Evolutionary conservation across 1,140 invertebrate genomes (phyloP).

Genomic region (Diorhabda carinulata): DNA sequence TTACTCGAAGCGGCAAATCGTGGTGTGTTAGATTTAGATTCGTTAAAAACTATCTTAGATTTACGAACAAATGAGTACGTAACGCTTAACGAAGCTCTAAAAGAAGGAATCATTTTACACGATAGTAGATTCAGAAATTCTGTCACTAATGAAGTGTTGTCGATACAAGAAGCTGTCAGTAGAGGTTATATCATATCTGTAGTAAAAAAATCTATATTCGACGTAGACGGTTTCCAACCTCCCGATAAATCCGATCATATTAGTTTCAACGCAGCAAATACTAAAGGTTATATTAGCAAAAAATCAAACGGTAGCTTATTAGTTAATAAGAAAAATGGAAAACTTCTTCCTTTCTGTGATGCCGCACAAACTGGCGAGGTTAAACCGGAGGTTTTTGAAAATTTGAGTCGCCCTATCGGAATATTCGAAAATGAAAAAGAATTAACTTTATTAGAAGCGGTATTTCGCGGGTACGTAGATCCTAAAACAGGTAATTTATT

Average conservation of each 20-base stretch:
- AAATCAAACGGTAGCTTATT: slow-evolving; percentile 69
- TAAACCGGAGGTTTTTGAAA: slow-evolving; percentile 75
- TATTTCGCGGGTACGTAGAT: slow-evolving; percentile 77
- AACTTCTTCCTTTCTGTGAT: slow-evolving; percentile 67
- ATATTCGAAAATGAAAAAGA: slow-evolving; percentile 71
- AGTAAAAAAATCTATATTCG: slow-evolving; percentile 82
- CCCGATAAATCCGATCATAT: slow-evolving; percentile 76
- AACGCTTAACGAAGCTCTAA: slow-evolving; percentile 79
- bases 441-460: slow-evolving; percentile 79
- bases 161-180: slow-evolving; percentile 78
- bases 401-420: slow-evolving; percentile 77
- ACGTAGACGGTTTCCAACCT: slow-evolving; percentile 88
- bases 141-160: slow-evolving; percentile 64
- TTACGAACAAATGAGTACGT: slow-evolving; percentile 73
- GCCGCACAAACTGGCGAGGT: slow-evolving; percentile 64
- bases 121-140: slow-evolving; percentile 70
- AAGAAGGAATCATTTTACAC: slow-evolving; percentile 69
- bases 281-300: slow-evolving; percentile 72
- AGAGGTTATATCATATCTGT: slow-evolving; percentile 85
- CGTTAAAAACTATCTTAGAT: slow-evolving; percentile 77
- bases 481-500: slow-evolving; percentile 80
- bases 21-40: slow-evolving; percentile 82
- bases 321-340: slow-evolving; percentile 68
- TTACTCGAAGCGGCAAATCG: slow-evolving; percentile 78
- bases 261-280: slow-evolving; percentile 81